These are phyloP conservation scores for Psittacula echo DNA, from an alignment of 2,797 vertebrate genomes.

Conservation along the genomic window DNA sequence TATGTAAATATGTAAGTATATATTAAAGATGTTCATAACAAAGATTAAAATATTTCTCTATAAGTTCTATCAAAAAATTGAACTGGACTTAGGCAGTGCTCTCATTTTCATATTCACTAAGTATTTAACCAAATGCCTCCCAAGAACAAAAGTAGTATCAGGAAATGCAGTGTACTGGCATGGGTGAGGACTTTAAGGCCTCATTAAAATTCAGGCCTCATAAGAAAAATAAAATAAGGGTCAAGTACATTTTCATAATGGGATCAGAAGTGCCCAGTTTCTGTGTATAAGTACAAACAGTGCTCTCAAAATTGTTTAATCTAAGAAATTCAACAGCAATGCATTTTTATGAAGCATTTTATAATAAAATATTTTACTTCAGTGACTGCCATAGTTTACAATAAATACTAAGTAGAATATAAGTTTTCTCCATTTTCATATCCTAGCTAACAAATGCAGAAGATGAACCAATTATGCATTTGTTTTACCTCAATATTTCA, in stretches of 20 bases:
- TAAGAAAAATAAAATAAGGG: slow-evolving; percentile 2
- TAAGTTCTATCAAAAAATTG: neutral
- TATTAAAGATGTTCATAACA: neutral
- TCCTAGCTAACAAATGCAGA: neutral
- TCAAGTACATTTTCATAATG: slow-evolving; percentile 26
- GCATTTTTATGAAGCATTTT: slow-evolving; percentile 2
- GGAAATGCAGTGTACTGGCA: neutral
- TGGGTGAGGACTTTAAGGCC: neutral
- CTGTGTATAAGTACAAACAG: neutral
- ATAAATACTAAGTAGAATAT: neutral
- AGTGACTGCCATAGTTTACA: neutral
- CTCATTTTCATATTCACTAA: slow-evolving; percentile 16
- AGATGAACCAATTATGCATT: neutral
- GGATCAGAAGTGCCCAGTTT: neutral
- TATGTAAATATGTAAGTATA: neutral
- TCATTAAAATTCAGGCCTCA: slow-evolving; percentile 34
- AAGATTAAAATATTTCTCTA: neutral
- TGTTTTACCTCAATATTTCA: neutral
- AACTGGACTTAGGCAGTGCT: neutral
- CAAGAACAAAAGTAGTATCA: neutral
- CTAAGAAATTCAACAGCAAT: neutral
- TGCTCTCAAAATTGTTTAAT: neutral
- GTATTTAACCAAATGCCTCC: neutral
- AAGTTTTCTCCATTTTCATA: neutral
- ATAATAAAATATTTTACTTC: neutral